Evolutionary conservation across 2,797 vertebrate species (phyloP).

Genomic region (Cyclura pinguis): DNA sequence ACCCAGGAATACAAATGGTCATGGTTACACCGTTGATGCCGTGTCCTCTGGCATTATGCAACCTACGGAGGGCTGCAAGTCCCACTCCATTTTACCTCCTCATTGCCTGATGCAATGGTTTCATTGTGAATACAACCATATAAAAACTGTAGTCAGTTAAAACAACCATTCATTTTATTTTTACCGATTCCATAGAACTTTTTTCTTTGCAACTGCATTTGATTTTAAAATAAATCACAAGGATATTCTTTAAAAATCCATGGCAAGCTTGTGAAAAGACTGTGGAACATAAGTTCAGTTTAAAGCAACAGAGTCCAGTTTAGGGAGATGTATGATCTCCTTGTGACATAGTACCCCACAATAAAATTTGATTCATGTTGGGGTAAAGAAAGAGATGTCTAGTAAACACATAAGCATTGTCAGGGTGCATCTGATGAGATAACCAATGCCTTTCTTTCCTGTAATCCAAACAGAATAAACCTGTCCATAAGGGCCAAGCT

Average conservation of each 20-base stretch:
- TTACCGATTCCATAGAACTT: not conserved
- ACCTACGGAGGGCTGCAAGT: too few species aligned
- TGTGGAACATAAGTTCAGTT: not conserved
- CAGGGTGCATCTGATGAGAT: not conserved
- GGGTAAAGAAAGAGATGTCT: not conserved
- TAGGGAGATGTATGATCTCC: not conserved
- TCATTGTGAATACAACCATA: too few species aligned
- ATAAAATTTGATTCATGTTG: not conserved
- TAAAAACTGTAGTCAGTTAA: not conserved
- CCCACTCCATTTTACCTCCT: too few species aligned
- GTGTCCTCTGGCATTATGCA: too few species aligned
- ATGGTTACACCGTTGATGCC: too few species aligned
- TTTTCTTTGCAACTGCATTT: not conserved
- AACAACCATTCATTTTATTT: not conserved
- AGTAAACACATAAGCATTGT: not conserved
- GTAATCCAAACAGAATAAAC: not conserved
- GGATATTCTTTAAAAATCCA: not conserved
- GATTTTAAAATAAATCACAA: not conserved
- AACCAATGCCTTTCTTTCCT: not conserved
- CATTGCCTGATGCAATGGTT: too few species aligned
- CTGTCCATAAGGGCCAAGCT: not conserved
- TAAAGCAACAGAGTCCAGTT: not conserved
- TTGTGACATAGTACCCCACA: not conserved
- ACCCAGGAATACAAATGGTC: too few species aligned
- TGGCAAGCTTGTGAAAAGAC: not conserved